phyloP scores from a whole-genome alignment of 92 coral and sea anemone species.

The Phenganax marumi region DNA sequence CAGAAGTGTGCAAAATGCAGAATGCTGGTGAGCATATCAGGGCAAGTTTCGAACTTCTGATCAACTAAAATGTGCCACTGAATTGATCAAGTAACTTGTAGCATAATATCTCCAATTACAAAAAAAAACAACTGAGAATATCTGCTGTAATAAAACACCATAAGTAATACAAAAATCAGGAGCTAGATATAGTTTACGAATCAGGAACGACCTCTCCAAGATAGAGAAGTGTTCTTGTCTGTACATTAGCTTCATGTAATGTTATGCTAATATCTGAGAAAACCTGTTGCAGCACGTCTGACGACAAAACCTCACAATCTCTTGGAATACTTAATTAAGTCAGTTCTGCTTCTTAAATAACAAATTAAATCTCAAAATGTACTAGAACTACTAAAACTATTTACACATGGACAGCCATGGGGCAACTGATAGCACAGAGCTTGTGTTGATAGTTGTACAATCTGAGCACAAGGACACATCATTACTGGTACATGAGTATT shows the following conservation, averaged over 20 bases:
- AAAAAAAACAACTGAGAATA: no score
- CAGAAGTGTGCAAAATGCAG: no score
- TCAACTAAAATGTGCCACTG: no score
- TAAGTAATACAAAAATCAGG: no score
- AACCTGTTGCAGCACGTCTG: conserved; percentile 77
- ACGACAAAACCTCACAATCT: conserved; percentile 69
- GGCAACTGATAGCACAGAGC: conserved; percentile 31
- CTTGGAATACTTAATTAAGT: conserved; percentile 39
- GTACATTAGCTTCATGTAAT: conserved; percentile 61
- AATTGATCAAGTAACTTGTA: no score
- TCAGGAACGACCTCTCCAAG: conserved; percentile 59
- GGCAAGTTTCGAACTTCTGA: no score
- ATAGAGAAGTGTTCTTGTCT: conserved; percentile 79
- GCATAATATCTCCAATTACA: no score
- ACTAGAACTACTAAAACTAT: conserved; percentile 71
- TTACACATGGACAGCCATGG: conserved; percentile 84
- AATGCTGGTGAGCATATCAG: no score
- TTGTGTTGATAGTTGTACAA: no score
- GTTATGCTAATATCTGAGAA: conserved; percentile 65
- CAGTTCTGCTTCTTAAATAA: conserved; percentile 56
- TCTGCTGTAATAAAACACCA: no score
- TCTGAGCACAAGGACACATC: no score
- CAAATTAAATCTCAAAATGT: conserved; percentile 66
- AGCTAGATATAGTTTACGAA: neutral
- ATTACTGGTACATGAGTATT: no score